Base-by-base conservation (phyloP, 2,888 invertebrate species). In the Drosophila dives region DNA sequence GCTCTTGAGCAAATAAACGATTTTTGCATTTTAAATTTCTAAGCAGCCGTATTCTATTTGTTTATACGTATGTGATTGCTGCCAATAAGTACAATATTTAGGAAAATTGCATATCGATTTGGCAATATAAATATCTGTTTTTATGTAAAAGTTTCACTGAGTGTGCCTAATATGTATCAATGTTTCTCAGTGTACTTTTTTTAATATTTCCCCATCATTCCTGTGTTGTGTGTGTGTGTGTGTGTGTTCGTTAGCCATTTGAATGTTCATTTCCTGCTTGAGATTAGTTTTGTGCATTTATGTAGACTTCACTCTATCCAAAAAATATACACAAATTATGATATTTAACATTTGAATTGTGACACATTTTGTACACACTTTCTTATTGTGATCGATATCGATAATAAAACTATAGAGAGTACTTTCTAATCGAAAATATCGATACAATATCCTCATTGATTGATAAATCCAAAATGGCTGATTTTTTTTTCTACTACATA, bases 21-120 rank as follows among this genome's bases (percentile, higher is more conserved):
- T 85, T 88, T 85, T 83, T 88, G 89, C 86, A 85, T 85, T 88
- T 85, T 86, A 83, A 75, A 85, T 89, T 85, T 87, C 83, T 62
- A 79, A 77, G 80, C 75, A 75, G 70, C 74, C 63, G 36, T 80
- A 64, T 70, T 56, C 54, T 36, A 29, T 23, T 64, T 26, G 45
- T 45, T 36, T 40, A 42, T 67, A 50, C 48, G 50, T 45, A 26
- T 50, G 11, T n/a, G 8, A 40, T 48, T 66, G 49, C 48, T 68
- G 33, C 51, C 66, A 80, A 80, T 80, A 76, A 72, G 72, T 62
- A 69, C 56, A 78, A 72, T 73, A 83, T 83, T 86, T 73, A 76
- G 63, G 81, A 76, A 86, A 80, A 88, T 88, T 84, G 83, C 76
- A 80, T 78, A 83, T 86, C 86, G 74, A 86, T 84, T 82, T 68